Evolutionary conservation across 2,797 vertebrate species (phyloP).

Genomic region (Huso huso): DNA sequence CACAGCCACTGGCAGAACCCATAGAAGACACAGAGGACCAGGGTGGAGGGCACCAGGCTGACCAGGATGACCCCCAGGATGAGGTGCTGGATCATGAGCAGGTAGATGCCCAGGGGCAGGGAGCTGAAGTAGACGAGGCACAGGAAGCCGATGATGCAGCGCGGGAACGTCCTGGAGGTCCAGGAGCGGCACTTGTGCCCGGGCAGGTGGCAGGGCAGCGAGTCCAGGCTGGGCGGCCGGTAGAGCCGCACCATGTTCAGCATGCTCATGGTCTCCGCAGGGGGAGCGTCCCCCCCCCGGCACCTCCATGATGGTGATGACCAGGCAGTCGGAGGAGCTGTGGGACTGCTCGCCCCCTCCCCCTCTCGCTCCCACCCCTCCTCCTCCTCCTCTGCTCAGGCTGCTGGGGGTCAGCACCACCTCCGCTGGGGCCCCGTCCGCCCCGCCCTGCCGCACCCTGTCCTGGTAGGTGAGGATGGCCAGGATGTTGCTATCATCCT

Average conservation of each 20-base stretch:
- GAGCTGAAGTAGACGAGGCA: slow-evolving; percentile 84
- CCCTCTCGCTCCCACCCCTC: background rate
- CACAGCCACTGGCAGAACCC: slow-evolving; percentile 81
- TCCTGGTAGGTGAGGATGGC: slow-evolving; percentile 61
- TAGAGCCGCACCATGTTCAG: slow-evolving; percentile 72
- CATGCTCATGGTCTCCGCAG: slow-evolving; percentile 59
- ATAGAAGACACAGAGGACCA: slow-evolving; percentile 73
- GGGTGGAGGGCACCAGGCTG: slow-evolving; percentile 76
- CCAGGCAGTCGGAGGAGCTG: slow-evolving; percentile 71
- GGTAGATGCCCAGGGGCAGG: slow-evolving; percentile 79
- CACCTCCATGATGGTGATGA: slow-evolving; percentile 81
- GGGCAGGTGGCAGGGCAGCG: slow-evolving; percentile 57
- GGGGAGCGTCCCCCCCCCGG: slow-evolving; percentile 59
- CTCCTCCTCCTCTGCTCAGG: slow-evolving; percentile 37
- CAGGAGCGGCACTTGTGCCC: slow-evolving; percentile 62
- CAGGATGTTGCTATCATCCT: slow-evolving; percentile 67
- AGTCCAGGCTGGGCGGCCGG: slow-evolving; percentile 57
- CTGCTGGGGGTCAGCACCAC: slow-evolving; percentile 69
- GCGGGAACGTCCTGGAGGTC: slow-evolving; percentile 61
- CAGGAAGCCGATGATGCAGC: slow-evolving; percentile 70
- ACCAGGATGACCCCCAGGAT: slow-evolving; percentile 70
- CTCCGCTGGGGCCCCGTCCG: slow-evolving; percentile 43
- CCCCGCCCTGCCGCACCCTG: slow-evolving; percentile 35
- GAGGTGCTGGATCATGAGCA: slow-evolving; percentile 77
- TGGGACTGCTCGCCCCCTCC: slow-evolving; percentile 31